These are phyloP conservation scores for Xiphydria camelus DNA, from an alignment of 2,888 invertebrate species.

Conservation along the genomic window DNA sequence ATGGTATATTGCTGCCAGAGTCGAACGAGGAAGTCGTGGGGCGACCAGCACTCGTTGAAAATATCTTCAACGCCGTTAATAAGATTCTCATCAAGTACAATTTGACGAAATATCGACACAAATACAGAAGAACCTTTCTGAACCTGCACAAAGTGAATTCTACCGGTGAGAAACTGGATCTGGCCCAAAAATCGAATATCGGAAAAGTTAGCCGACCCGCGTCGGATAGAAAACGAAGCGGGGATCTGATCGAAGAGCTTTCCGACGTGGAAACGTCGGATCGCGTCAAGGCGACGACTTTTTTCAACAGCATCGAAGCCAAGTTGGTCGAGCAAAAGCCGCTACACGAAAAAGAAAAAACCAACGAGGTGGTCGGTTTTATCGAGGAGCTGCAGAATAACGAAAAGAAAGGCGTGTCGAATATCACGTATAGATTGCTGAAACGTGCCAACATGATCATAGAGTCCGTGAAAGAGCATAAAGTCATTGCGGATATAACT, in stretches of 20 bases:
- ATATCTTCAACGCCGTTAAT: conserved; percentile 23
- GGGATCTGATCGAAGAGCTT: too few species aligned
- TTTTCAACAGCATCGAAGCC: conserved; percentile 48
- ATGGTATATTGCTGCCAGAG: conserved; percentile 17
- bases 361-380: conserved; percentile 40
- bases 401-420: conserved; percentile 32
- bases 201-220: too few species aligned
- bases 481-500: conserved; percentile 63
- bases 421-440: conserved; percentile 58
- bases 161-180: too few species aligned
- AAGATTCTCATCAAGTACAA: conserved; percentile 35
- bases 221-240: not conserved
- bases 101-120: conserved; percentile 17
- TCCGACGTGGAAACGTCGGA: conserved; percentile 1
- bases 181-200: conserved; percentile 6
- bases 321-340: conserved; percentile 49
- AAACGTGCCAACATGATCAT: conserved; percentile 68
- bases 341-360: conserved; percentile 31
- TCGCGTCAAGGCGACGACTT: conserved; percentile 27
- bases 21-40: conserved; percentile 21
- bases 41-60: too few species aligned
- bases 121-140: conserved; percentile 3
- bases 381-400: conserved; percentile 40
- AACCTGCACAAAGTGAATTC: not conserved
- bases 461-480: conserved; percentile 63